phyloP scores from a whole-genome alignment of 2,888 invertebrate species.

The Lottia scabra region DNA sequence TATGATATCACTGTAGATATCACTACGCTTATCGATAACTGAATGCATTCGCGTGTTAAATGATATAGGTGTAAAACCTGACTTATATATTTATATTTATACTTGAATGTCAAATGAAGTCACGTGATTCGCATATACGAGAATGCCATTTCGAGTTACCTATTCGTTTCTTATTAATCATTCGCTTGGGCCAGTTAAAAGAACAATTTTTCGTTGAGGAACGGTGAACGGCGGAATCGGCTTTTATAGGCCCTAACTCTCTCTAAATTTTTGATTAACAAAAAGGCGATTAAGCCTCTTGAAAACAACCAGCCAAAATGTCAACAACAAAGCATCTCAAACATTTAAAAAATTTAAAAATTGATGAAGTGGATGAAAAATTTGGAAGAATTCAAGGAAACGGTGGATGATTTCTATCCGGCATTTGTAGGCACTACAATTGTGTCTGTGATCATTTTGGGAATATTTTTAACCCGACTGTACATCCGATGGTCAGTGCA shows the following conservation, averaged over 20 bases:
- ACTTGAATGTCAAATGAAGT: not conserved
- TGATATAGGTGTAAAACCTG: not conserved
- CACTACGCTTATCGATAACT: too few relatives aligned
- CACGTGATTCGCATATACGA: not conserved
- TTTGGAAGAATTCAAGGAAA: conserved; percentile 40
- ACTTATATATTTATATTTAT: not conserved
- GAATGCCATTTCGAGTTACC: conserved; percentile 2
- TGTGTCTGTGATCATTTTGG: conserved; percentile 42
- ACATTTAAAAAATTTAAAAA: conserved; percentile 25
- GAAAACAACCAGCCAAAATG: not conserved
- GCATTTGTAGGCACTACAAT: conserved; percentile 49
- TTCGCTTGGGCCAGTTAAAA: not conserved
- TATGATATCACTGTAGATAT: too few relatives aligned
- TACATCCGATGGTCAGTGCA: conserved; percentile 52
- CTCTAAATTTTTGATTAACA: too few relatives aligned
- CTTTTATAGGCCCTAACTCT: not conserved
- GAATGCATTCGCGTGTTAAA: too few relatives aligned
- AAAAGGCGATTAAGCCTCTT: too few relatives aligned
- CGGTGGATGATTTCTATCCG: conserved; percentile 41
- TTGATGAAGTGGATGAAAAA: conserved; percentile 40
- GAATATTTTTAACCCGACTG: conserved; percentile 49
- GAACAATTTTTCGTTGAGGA: not conserved
- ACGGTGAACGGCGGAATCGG: not conserved
- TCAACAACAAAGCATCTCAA: not conserved
- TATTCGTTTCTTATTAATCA: not conserved